phyloP scores from a whole-genome alignment of 92 coral and sea anemone genomes.

The Anthopleura xanthogrammica region DNA sequence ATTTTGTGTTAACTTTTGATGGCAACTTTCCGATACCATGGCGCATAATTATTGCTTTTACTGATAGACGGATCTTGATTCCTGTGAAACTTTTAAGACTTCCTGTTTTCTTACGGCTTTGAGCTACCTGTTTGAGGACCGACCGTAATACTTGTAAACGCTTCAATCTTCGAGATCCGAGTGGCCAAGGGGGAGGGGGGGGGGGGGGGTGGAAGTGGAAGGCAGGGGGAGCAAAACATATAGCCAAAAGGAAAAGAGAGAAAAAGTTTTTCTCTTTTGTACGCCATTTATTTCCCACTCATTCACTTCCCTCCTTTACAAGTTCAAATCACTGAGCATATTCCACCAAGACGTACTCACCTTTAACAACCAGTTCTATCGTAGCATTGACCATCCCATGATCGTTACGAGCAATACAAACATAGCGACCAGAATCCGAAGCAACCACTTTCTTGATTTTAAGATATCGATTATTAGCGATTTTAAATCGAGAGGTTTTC shows the following conservation, averaged over 20 bases:
- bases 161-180: no score
- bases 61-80: neutral
- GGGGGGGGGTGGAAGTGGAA: no score
- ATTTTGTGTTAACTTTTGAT: neutral
- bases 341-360: conserved; percentile 20
- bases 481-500: conserved; percentile 16
- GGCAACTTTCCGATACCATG: neutral
- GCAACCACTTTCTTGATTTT: conserved; percentile 38
- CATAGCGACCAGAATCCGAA: conserved; percentile 63
- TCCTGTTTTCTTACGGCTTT: neutral
- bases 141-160: no score
- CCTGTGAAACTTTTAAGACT: neutral
- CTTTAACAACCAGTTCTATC: conserved; percentile 48
- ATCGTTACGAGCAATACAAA: conserved; percentile 53
- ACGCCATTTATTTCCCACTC: no score
- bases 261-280: no score
- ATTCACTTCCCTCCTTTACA: neutral
- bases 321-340: neutral
- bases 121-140: no score
- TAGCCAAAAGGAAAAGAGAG: no score
- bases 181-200: no score
- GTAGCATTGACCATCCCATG: conserved; percentile 50
- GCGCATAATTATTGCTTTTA: no score
- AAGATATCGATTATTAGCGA: conserved; percentile 31
- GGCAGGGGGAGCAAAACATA: no score